These are phyloP conservation scores for Blastomussa wellsi DNA, from an alignment of 92 coral and sea anemone species.

Conservation along the genomic window DNA sequence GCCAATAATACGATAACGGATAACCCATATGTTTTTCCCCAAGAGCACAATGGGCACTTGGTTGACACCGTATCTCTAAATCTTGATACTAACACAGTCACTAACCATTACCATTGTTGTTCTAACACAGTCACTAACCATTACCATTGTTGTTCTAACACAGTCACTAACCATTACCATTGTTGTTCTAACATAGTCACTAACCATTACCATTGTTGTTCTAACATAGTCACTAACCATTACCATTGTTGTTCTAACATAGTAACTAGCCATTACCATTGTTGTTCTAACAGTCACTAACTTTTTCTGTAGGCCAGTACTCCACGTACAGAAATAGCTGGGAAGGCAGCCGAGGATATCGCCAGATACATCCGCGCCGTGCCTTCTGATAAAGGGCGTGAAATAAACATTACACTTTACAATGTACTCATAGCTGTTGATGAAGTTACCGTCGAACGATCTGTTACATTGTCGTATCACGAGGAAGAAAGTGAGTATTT, in stretches of 20 bases:
- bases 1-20: no score
- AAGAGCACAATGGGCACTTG: neutral
- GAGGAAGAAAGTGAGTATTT: conserved; percentile 68
- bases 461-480: conserved; percentile 72
- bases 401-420: conserved; percentile 72
- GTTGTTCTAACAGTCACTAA: no score
- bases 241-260: no score
- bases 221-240: neutral
- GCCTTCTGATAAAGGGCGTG: conserved; percentile 46
- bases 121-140: no score
- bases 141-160: neutral
- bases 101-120: neutral
- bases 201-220: neutral
- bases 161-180: no score
- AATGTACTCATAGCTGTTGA: conserved; percentile 86
- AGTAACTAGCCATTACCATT: neutral
- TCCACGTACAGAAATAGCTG: conserved; percentile 80
- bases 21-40: no score
- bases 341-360: conserved; percentile 85
- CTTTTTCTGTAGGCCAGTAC: conserved; percentile 72
- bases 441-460: conserved; percentile 88
- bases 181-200: no score
- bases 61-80: neutral
- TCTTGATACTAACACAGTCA: neutral
- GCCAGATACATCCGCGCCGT: conserved; percentile 76